Base-by-base conservation (phyloP, 2,113 vertebrate species). In the Drymodes brunneopygia region DNA sequence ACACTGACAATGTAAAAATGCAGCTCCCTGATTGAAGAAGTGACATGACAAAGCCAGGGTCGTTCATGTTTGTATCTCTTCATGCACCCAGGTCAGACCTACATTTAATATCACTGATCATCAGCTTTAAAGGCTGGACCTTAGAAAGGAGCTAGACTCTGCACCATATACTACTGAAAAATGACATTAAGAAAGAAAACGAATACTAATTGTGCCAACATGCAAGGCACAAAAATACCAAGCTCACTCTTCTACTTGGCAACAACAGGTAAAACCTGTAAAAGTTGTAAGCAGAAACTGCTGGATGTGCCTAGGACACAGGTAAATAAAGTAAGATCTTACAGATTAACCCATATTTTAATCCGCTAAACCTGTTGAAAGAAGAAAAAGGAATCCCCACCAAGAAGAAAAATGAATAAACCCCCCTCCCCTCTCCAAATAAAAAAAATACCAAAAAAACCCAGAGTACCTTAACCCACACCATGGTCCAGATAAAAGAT, bases 371-470 rank as follows among this genome's bases (percentile, higher is more conserved):
- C 12, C 13, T 54, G 15, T 9, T 62, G 48, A 78, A 82, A 62
- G 18, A 44, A 50, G 11, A n/a, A 54, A 65, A 48, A 44, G 5
- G 7, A 35, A 7, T 2, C 5, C 1, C 47, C 47, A 47, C 42
- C 42, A 48, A 48, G 47, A 48, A 48, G 22, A 48, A 23, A 48
- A 48, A 23, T 10, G 22, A 48, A 48, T 48, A 11, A 5, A 21
- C 47, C 4, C 44, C 11, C 4, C 9, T 7, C 6, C 6, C 24
- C 17, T 12, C 17, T 21, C 31, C 9, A 29, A 45, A 70, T 60
- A 56, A 19, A 36, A 25, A 36, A 36, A 40, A 38, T 6, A 33
- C 4, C 1, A 3, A 35, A 11, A 72, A 62, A 8, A 0, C 2
- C 7, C 35, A 6, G 9, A 67, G 22, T 20, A 25, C 5, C 21